Conservation (phyloP, 2,888 invertebrate genomes). For the Pedicia rivosa region DNA sequence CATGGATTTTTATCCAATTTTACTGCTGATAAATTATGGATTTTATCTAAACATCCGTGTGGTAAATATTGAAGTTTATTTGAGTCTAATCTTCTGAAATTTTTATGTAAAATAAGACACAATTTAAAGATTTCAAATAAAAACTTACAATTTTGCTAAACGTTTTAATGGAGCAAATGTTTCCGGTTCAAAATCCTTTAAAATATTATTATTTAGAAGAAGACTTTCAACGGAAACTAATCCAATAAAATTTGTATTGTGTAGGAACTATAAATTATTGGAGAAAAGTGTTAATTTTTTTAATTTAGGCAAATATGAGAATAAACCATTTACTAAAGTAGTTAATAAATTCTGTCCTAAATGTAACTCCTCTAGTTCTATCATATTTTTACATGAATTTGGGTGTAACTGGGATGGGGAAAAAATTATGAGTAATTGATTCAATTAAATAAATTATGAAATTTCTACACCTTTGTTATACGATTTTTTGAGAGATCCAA, state of each 20-base stretch:
- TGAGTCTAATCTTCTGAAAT: constrained; percentile 38
- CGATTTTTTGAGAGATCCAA: no score
- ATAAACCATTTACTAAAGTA: constrained; percentile 31
- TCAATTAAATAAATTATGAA: no score
- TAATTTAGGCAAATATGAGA: constrained; percentile 30
- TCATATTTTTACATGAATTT: no score
- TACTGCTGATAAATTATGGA: constrained; percentile 38
- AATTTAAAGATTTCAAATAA: no score
- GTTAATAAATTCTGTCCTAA: constrained; percentile 39
- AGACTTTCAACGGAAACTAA: constrained; percentile 34
- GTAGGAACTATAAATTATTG: constrained; percentile 32
- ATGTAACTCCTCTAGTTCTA: constrained; percentile 35
- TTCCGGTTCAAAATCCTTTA: constrained; percentile 31
- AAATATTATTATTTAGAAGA: constrained; percentile 42
- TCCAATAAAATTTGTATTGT: constrained; percentile 32
- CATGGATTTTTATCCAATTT: constrained; percentile 46
- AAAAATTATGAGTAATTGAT: no score
- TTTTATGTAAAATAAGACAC: no score
- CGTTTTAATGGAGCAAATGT: constrained; percentile 30
- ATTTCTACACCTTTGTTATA: no score
- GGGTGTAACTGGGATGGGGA: no score
- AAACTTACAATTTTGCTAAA: constrained; percentile 34
- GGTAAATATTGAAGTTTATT: constrained; percentile 48
- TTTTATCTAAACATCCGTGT: constrained; percentile 38
- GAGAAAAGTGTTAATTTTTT: constrained; percentile 37